phyloP scores from a whole-genome alignment of 2,113 vertebrate species.

The Dendrocopos noguchii region DNA sequence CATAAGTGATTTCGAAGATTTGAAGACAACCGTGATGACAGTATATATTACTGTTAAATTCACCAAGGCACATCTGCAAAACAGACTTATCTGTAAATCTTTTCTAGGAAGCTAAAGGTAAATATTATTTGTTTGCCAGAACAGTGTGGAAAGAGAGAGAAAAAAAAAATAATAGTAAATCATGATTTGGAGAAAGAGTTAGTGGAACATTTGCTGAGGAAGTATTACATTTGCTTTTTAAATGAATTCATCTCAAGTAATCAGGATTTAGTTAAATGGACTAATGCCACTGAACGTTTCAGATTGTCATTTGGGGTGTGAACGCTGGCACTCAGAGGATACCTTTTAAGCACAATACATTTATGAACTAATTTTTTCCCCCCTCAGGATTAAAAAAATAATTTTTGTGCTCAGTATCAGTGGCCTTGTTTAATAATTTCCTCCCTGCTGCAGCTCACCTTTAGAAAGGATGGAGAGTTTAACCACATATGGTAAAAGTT shows the following conservation, averaged over 20 bases:
- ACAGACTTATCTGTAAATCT: slow-evolving; percentile 65
- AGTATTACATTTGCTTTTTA: slow-evolving; percentile 59
- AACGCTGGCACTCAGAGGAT: slow-evolving; percentile 37
- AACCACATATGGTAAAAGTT: slow-evolving; percentile 25
- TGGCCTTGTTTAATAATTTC: slow-evolving; percentile 63
- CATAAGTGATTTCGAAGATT: slow-evolving; percentile 60
- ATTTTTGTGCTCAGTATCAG: slow-evolving; percentile 29
- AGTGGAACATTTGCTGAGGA: slow-evolving; percentile 48
- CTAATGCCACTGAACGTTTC: slow-evolving; percentile 11
- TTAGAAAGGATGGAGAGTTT: slow-evolving; percentile 46
- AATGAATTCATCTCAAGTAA: slow-evolving; percentile 48
- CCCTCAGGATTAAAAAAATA: slow-evolving; percentile 44
- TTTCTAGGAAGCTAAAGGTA: slow-evolving; percentile 57
- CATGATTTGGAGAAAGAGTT: slow-evolving; percentile 37
- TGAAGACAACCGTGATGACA: slow-evolving; percentile 64
- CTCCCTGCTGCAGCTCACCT: slow-evolving; percentile 6
- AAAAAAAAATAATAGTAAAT: slow-evolving; percentile 6
- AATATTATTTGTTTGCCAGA: slow-evolving; percentile 56
- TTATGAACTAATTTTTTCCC: slow-evolving; percentile 43
- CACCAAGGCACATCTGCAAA: slow-evolving; percentile 63
- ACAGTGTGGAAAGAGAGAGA: background rate
- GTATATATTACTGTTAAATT: slow-evolving; percentile 51
- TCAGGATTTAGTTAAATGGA: slow-evolving; percentile 53
- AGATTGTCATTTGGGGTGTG: slow-evolving; percentile 33
- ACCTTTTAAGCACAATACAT: slow-evolving; percentile 43